Evolutionary conservation across 2,113 vertebrate genomes (phyloP).

Genomic region (Pardalotus punctatus): DNA sequence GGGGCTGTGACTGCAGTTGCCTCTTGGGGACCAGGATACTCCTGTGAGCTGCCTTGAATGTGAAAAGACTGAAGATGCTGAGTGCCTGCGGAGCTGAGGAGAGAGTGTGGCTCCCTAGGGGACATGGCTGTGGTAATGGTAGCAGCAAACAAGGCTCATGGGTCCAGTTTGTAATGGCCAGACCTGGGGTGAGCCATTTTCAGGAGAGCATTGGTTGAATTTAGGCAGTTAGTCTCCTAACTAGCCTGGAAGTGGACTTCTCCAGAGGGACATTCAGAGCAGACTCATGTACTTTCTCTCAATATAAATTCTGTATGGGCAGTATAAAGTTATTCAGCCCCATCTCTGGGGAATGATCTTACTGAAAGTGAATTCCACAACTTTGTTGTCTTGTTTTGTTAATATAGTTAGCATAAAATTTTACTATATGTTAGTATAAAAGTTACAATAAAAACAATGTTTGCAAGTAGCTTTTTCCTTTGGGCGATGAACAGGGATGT

Average conservation of each 20-base stretch:
- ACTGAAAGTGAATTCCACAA: not conserved
- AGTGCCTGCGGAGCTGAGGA: not conserved
- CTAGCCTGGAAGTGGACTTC: not conserved
- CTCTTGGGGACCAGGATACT: not conserved
- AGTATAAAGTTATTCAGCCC: not conserved
- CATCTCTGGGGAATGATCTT: not conserved
- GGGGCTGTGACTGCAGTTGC: not conserved
- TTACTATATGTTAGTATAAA: not conserved
- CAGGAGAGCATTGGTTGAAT: not conserved
- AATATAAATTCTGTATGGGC: not conserved
- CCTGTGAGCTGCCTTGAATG: not conserved
- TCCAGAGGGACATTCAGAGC: not conserved
- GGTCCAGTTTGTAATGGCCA: not conserved
- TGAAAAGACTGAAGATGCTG: not conserved
- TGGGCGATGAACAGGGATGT: not conserved
- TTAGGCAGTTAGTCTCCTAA: not conserved
- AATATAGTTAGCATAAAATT: not conserved
- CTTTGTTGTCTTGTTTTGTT: not conserved
- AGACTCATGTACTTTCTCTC: not conserved
- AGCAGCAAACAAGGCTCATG: not conserved
- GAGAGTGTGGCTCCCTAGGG: not conserved
- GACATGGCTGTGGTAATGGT: not conserved
- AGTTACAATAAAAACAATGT: not conserved
- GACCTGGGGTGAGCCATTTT: not conserved
- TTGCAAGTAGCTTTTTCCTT: not conserved